Evolutionary conservation across 1,140 invertebrate genomes (phyloP).

Genomic region (Aphaenogaster ashmeadi): DNA sequence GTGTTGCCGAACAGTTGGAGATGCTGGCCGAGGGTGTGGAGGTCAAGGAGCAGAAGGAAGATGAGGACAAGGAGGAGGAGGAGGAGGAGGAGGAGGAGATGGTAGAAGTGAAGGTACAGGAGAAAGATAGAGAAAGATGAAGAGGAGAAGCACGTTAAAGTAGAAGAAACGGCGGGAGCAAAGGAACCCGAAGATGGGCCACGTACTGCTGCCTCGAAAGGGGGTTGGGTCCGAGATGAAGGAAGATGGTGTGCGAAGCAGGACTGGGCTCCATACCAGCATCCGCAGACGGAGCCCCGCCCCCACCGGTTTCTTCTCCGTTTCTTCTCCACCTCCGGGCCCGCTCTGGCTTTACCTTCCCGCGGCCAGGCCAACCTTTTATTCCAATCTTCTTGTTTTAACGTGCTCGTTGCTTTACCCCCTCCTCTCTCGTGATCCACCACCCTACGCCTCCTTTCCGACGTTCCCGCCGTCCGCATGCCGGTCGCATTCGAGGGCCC

Average conservation of each 20-base stretch:
- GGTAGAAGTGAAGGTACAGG: neutral
- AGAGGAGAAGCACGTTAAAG: constrained; percentile 64
- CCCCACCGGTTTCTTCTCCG: constrained; percentile 82
- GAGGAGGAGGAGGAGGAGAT: neutral
- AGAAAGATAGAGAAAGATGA: constrained; percentile 57
- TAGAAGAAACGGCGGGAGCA: constrained; percentile 69
- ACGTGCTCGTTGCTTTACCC: constrained; percentile 71
- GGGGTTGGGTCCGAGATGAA: constrained; percentile 84
- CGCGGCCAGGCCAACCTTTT: constrained; percentile 77
- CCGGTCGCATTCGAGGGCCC: constrained; percentile 49
- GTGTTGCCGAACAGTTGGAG: constrained; percentile 44
- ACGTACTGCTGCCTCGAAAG: constrained; percentile 73
- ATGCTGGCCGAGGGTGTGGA: constrained; percentile 59
- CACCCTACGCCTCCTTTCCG: constrained; percentile 51
- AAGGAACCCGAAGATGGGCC: constrained; percentile 80
- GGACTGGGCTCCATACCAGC: constrained; percentile 82
- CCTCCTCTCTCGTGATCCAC: constrained; percentile 49
- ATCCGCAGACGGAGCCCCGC: constrained; percentile 82
- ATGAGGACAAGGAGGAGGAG: neutral
- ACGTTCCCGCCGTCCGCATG: constrained; percentile 47
- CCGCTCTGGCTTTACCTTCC: constrained; percentile 70
- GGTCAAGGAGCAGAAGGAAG: constrained; percentile 66
- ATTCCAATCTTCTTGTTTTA: constrained; percentile 80
- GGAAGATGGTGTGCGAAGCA: constrained; percentile 84
- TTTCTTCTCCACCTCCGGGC: constrained; percentile 78